Base-by-base conservation (phyloP, 2,113 vertebrate species). In the Neolamprologus ventralis region DNA sequence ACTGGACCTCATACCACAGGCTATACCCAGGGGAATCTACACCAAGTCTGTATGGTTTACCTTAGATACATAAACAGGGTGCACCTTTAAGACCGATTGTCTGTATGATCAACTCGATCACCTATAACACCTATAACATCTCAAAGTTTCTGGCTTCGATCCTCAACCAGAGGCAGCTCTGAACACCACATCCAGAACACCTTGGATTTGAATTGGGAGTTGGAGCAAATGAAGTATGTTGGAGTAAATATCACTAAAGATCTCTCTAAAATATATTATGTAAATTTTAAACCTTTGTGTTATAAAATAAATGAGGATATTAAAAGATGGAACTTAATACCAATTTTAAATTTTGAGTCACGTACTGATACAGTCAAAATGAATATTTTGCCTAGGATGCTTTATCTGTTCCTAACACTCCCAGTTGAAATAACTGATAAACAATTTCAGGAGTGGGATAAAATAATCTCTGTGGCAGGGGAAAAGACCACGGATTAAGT, bases 401-500 rank as follows among this genome's bases (percentile, higher is more conserved):
- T 12, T 53, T 53, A 53, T 21, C 19, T 53, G 19, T 53, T 54
- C 51, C 51, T 7, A 12, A 54, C n/a, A 54, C 51, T 54, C 0
- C 51, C n/a, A 54, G 51, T 21, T 54, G n/a, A 54, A 54, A 54
- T 21, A 54, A 21, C n/a, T 2, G 51, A 54, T 6, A 53, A 21
- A 53, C 0, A 53, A 53, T n/a, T 53, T 51, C 5, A 51, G 49
- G 49, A 51, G 3, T 51, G 3, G 19, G 1, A 53, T 2, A 21
- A 21, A 54, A 21, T 54, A 11, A 11, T 54, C 0, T 54, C n/a
- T 54, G 0, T 21, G 51, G 9, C n/a, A 21, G n/a, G n/a, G 51
- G 5, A 0, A 54, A 54, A 54, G 5, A 7, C n/a, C 51, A 54
- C 9, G 0, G n/a, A 54, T 54, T 54, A 54, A 54, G n/a, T 54